Percentiles rank a stretch among this genome's conserved stretches.
These are phyloP conservation scores for Chrysodeixis includens DNA, from an alignment of 2,888 invertebrate species.

Conservation along the genomic window DNA sequence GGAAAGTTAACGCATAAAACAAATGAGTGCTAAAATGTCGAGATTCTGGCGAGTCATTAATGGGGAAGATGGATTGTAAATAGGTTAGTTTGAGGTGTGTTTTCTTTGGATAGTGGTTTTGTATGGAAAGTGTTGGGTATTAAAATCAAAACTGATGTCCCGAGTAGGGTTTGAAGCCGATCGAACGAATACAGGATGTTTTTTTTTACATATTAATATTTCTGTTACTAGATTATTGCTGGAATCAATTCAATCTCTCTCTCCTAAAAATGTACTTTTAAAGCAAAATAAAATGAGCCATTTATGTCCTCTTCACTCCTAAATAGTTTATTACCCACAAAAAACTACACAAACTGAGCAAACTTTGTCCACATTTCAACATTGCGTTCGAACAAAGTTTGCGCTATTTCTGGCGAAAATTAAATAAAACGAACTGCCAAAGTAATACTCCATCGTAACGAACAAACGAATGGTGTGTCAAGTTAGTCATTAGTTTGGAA, in stretches of 20 bases:
- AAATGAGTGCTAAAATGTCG: constrained; percentile 44
- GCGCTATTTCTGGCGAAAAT: background rate
- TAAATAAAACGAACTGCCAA: constrained; percentile 2
- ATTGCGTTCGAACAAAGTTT: constrained; percentile 6
- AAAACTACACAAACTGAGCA: background rate
- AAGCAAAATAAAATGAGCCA: no score
- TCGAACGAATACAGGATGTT: no score
- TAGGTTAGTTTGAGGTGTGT: constrained; percentile 14
- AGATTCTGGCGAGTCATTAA: constrained; percentile 39
- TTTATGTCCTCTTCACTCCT: no score
- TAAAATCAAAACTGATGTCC: no score
- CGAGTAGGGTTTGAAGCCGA: no score
- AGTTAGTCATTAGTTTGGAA: constrained; percentile 51
- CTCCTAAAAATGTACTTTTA: no score
- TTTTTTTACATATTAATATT: no score
- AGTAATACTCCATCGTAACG: constrained; percentile 15
- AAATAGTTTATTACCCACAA: no score
- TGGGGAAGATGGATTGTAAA: constrained; percentile 5
- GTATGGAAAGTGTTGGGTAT: no score
- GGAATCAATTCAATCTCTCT: no score
- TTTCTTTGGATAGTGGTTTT: no score
- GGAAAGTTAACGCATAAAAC: constrained; percentile 43
- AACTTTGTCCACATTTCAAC: background rate
- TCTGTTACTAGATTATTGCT: no score
- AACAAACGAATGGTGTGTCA: constrained; percentile 48